These are phyloP conservation scores for Acrocephalus scirpaceus DNA, from an alignment of 2,797 vertebrate species.

Conservation along the genomic window DNA sequence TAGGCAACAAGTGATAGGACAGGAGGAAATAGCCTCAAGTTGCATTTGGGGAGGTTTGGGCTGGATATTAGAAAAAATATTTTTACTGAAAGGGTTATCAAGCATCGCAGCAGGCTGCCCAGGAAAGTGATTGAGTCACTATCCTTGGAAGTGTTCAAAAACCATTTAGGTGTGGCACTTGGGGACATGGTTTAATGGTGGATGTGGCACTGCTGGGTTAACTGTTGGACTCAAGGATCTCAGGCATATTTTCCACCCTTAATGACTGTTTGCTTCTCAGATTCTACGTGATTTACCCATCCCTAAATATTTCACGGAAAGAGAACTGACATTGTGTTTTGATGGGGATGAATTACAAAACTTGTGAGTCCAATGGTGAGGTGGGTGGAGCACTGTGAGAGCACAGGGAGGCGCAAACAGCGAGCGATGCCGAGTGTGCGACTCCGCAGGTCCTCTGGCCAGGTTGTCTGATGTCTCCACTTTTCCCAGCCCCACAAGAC, in stretches of 20 bases:
- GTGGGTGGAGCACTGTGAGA: neutral
- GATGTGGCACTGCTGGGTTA: neutral
- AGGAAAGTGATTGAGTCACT: neutral
- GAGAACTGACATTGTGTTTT: neutral
- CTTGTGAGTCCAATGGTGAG: neutral
- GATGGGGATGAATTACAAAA: neutral
- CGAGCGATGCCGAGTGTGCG: rapidly evolving
- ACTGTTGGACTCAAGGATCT: neutral
- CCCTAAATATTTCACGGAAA: neutral
- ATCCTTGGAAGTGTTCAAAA: neutral
- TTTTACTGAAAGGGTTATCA: neutral
- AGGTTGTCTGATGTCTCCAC: neutral
- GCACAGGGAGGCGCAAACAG: rapidly evolving
- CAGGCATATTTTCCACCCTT: neutral
- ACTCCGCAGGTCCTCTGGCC: neutral
- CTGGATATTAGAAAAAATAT: neutral
- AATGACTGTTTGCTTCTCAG: neutral
- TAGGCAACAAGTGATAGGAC: neutral
- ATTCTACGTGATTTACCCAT: neutral
- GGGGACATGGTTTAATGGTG: neutral
- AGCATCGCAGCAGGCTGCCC: neutral
- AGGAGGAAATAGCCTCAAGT: neutral
- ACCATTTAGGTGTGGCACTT: rapidly evolving
- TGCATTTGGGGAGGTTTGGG: neutral
- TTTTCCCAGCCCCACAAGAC: neutral